Evolutionary conservation across 2,797 vertebrate genomes (phyloP).

Genomic region (Synanceia verrucosa): DNA sequence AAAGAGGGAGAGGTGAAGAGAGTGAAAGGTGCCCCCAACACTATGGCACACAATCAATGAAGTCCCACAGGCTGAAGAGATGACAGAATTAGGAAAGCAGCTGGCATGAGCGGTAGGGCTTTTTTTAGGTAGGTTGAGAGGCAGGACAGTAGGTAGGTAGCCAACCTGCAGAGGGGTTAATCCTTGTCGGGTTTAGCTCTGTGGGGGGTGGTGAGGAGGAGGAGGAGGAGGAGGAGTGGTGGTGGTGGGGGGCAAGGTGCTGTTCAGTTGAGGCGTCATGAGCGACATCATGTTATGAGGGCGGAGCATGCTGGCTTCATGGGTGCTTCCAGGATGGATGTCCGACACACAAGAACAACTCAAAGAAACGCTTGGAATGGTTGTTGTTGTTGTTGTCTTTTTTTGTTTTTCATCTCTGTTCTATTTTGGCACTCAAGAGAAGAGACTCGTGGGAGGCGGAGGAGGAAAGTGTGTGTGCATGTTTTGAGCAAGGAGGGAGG

Average conservation of each 20-base stretch:
- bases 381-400: conserved; percentile 55
- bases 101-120: conserved; percentile 82
- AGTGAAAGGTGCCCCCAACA: conserved; percentile 85
- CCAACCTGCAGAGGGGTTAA: conserved; percentile 80
- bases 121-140: conserved; percentile 62
- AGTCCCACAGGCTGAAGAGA: conserved; percentile 87
- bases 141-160: conserved; percentile 70
- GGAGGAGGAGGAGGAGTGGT: conserved; percentile 68
- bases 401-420: conserved; percentile 65
- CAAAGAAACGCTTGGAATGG: conserved; percentile 86
- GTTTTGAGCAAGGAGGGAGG: conserved; percentile 63
- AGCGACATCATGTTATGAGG: conserved; percentile 88
- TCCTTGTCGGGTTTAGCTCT: conserved; percentile 83
- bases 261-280: conserved; percentile 86
- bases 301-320: conserved; percentile 88
- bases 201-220: conserved; percentile 74
- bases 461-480: conserved; percentile 72
- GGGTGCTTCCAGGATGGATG: conserved; percentile 86
- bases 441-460: conserved; percentile 78
- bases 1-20: conserved; percentile 68
- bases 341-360: conserved; percentile 87
- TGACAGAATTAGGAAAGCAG: conserved; percentile 88
- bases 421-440: conserved; percentile 87
- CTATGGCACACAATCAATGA: conserved; percentile 89
- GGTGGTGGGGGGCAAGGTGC: conserved; percentile 73